Evolutionary conservation across 2,888 invertebrate genomes (phyloP).

Genomic region (Oscheius sp.): DNA sequence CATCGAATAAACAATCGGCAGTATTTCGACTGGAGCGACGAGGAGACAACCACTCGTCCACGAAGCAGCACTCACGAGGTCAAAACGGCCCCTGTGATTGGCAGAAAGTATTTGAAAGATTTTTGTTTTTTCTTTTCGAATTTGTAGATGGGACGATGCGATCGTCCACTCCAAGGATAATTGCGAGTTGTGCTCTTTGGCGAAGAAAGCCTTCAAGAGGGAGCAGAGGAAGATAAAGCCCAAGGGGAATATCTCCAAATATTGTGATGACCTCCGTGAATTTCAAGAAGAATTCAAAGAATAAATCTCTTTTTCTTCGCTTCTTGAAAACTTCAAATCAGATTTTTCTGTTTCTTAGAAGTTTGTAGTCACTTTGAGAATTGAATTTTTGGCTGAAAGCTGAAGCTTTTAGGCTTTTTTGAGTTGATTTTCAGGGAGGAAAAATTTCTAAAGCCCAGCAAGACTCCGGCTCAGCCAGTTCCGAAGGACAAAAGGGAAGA

Average conservation of each 20-base stretch:
- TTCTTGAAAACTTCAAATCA: background rate
- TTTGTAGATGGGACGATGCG: slow-evolving; percentile 13
- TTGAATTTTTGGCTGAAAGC: too few species aligned
- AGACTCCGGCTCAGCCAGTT: too few species aligned
- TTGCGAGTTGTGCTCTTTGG: slow-evolving; percentile 16
- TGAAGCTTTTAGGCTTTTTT: too few species aligned
- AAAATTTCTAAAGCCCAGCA: too few species aligned
- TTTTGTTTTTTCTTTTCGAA: background rate
- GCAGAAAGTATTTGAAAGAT: background rate
- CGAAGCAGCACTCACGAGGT: too few species aligned
- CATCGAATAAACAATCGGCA: background rate
- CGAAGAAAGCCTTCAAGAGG: slow-evolving; percentile 9
- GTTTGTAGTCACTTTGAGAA: too few species aligned
- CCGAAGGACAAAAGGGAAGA: too few species aligned
- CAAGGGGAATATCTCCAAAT: background rate
- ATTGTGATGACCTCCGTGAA: background rate
- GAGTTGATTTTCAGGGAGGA: too few species aligned
- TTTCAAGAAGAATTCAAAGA: slow-evolving; percentile 5
- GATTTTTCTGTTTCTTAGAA: too few species aligned
- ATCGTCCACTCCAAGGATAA: slow-evolving; percentile 1
- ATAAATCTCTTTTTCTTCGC: background rate
- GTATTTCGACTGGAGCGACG: slow-evolving; percentile 17
- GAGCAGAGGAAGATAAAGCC: slow-evolving; percentile 3
- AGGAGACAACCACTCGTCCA: too few species aligned
- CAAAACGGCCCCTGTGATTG: too few species aligned